phyloP scores from a whole-genome alignment of 2,888 invertebrate species.

The Drosophila pseudotakahashii region DNA sequence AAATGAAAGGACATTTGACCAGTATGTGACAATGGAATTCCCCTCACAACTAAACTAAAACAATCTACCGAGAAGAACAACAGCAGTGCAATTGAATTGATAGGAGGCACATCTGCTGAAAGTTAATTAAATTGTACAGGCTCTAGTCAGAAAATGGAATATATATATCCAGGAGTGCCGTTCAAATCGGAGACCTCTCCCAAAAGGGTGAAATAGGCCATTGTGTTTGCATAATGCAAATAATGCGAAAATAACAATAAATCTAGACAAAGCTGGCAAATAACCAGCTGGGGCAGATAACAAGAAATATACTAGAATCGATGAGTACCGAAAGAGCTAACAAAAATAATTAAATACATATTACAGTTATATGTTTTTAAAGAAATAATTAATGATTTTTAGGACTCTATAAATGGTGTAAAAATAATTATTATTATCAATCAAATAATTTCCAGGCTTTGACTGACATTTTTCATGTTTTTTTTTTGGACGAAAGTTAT shows the following conservation, averaged over 20 bases:
- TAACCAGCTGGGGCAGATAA: constrained; percentile 1
- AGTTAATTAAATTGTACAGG: constrained; percentile 72
- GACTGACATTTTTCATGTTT: too few relatives aligned
- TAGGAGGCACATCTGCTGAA: constrained; percentile 52
- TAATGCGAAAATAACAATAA: constrained; percentile 74
- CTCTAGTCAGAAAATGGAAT: constrained; percentile 56
- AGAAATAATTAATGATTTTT: too few relatives aligned
- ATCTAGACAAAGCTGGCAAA: constrained; percentile 62
- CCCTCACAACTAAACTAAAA: constrained; percentile 31
- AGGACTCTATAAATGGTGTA: too few relatives aligned
- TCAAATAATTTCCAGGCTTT: too few relatives aligned
- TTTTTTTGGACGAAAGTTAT: too few relatives aligned
- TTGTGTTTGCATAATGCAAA: constrained; percentile 73
- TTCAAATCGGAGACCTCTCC: constrained; percentile 13
- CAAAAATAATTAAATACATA: not conserved
- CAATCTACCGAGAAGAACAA: constrained; percentile 22
- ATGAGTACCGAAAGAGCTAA: not conserved
- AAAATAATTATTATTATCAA: too few relatives aligned
- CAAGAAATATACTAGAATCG: not conserved
- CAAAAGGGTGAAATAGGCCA: constrained; percentile 26
- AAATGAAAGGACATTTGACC: constrained; percentile 15
- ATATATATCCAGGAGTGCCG: constrained; percentile 25
- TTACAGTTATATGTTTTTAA: not conserved
- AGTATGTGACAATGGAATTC: constrained; percentile 2
- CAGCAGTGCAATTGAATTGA: constrained; percentile 32